A percentile compares a stretch with the other conserved stretches of the same genome.
These are phyloP conservation scores for Malthinus flaveolus DNA, from an alignment of 2,888 invertebrate genomes.

Conservation along the genomic window DNA sequence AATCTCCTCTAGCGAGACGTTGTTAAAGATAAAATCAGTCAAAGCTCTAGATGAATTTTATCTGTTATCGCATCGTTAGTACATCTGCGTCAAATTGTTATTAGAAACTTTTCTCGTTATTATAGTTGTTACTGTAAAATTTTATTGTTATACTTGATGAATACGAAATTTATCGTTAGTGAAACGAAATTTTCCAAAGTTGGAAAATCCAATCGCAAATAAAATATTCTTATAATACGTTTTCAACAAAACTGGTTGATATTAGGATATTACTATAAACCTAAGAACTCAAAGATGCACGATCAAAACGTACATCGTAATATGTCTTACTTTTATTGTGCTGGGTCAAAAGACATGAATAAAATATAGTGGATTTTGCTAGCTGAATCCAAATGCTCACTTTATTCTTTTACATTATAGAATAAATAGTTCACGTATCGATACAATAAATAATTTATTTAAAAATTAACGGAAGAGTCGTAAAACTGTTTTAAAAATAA, in stretches of 20 bases:
- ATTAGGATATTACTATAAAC: conserved; percentile 15
- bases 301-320: conserved; percentile 29
- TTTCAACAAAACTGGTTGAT: conserved; percentile 11
- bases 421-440: too few relatives aligned
- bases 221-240: conserved; percentile 22
- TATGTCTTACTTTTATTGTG: conserved; percentile 37
- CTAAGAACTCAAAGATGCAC: conserved; percentile 20
- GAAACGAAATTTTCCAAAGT: conserved; percentile 5
- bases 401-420: conserved; percentile 9
- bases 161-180: background rate
- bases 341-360: conserved; percentile 41
- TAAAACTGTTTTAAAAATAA: conserved; percentile 24
- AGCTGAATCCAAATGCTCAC: conserved; percentile 25
- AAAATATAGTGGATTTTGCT: conserved; percentile 35
- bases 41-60: too few relatives aligned
- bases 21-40: too few relatives aligned
- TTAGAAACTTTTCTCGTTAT: too few relatives aligned
- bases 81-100: too few relatives aligned
- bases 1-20: too few relatives aligned
- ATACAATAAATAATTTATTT: too few relatives aligned
- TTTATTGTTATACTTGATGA: too few relatives aligned
- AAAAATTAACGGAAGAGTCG: background rate
- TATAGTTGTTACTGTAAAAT: too few relatives aligned
- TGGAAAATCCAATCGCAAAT: conserved; percentile 19
- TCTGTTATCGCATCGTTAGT: too few relatives aligned